Base-by-base conservation (phyloP, 2,113 vertebrate genomes). In the Cacatua alba region DNA sequence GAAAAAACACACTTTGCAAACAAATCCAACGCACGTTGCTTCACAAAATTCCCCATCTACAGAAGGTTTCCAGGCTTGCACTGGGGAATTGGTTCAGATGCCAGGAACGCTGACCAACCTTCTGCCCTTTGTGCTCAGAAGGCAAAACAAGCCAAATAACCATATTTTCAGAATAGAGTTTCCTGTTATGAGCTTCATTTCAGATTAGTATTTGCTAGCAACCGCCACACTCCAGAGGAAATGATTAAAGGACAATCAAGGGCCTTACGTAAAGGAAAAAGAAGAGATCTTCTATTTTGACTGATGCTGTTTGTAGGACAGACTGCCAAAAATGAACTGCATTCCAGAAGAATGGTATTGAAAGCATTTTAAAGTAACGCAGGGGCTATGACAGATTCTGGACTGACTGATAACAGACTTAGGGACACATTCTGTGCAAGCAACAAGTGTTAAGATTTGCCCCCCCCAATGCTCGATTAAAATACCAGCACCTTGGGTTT, bases 141-240 rank as follows among this genome's bases (percentile, higher is more conserved):
- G 93, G 91, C 86, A 74, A 70, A 91, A 62, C 84, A 91, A 95
- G 72, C 76, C 76, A 78, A 94, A 91, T 37, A 76, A 68, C 17
- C 7, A 0, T n/a, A 41, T 85, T 76, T 91, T 62, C 93, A 90
- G 87, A 91, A 57, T 5, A 4, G n/a, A 87, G 84, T 68, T 96
- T 96, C 95, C 94, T 96, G 89, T 95, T 95, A 91, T 65, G 78
- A 95, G 62, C 46, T 90, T 88, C 60, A 96, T 93, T 97, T 89
- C 81, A 82, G 81, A 87, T 95, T 60, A 89, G 74, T 87, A 92
- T 92, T 94, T 94, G 93, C 90, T 90, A 91, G 94, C 83, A 90
- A 94, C 82, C 78, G 82, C 70, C 93, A 88, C 90, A 80, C 94
- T 97, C 93, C 91, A 88, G 92, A 90, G 90, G 93, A 93, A 97